phyloP scores from a whole-genome alignment of 2,113 vertebrate genomes.

The Gambusia holbrooki region DNA sequence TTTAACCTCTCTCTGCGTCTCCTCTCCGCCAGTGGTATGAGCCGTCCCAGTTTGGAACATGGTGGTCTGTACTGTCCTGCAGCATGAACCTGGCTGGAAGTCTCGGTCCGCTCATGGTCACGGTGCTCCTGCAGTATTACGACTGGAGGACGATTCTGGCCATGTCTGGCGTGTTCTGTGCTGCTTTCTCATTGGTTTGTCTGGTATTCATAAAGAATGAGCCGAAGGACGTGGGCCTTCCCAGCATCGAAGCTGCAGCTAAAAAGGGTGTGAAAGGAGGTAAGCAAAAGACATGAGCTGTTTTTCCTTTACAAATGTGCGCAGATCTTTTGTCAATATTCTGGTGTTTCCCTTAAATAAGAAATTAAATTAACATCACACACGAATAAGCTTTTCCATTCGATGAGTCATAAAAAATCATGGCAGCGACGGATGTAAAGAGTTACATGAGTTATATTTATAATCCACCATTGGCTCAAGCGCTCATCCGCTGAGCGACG shows the following conservation, averaged over 20 bases:
- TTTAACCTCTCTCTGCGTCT: background rate
- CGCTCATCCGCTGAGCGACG: no score
- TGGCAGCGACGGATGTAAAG: no score
- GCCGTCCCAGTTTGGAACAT: constrained; percentile 97
- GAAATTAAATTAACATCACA: no score
- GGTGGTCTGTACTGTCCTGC: constrained; percentile 95
- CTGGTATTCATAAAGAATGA: constrained; percentile 90
- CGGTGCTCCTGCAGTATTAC: constrained; percentile 87
- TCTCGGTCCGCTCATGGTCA: constrained; percentile 90
- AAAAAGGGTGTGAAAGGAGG: constrained; percentile 85
- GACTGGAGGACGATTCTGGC: constrained; percentile 90
- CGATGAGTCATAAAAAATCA: no score
- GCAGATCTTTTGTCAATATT: no score
- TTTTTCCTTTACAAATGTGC: no score
- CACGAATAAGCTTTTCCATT: no score
- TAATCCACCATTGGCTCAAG: no score
- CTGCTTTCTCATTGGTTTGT: constrained; percentile 86
- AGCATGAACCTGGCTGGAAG: constrained; percentile 98
- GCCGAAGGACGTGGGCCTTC: constrained; percentile 91
- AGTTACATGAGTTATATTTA: no score
- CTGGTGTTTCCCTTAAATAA: no score
- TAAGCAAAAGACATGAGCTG: constrained; percentile 23
- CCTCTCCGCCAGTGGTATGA: constrained; percentile 89
- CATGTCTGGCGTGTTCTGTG: constrained; percentile 86
- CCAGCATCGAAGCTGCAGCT: constrained; percentile 81